Evolutionary conservation across 2,797 vertebrate species (phyloP).

Genomic region (Decapterus maruadsi): DNA sequence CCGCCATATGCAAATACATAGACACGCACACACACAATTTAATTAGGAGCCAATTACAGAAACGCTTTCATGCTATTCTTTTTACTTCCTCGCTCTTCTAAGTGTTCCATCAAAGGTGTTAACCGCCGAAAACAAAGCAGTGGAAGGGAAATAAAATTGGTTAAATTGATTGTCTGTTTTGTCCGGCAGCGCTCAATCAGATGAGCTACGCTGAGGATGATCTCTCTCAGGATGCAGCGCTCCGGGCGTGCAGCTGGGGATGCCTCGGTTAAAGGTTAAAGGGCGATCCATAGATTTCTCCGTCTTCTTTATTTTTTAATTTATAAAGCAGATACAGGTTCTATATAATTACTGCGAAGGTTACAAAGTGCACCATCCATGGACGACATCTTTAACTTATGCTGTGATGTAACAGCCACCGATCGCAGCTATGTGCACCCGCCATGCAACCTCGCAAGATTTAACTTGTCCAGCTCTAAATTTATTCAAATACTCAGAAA

Average conservation of each 20-base stretch:
- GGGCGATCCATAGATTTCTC: not conserved
- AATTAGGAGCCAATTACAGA: conserved; percentile 70
- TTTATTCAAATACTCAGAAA: too few species aligned
- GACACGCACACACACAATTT: conserved; percentile 44
- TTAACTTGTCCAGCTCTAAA: not conserved
- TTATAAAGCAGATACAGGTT: not conserved
- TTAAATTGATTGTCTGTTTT: conserved; percentile 48
- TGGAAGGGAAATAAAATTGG: conserved; percentile 34
- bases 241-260: conserved; percentile 29
- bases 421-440: not conserved
- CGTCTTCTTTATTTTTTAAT: too few species aligned
- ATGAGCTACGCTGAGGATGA: conserved; percentile 7
- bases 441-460: not conserved
- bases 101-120: conserved; percentile 39
- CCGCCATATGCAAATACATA: conserved; percentile 46
- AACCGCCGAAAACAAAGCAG: conserved; percentile 31
- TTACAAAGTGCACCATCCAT: not conserved
- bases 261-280: not conserved
- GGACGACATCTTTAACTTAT: too few species aligned
- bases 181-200: conserved; percentile 35
- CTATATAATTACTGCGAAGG: not conserved
- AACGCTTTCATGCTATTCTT: conserved; percentile 55
- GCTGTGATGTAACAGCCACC: not conserved
- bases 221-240: not conserved
- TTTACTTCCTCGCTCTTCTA: conserved; percentile 20